A percentile compares a stretch with the other conserved stretches of the same genome.
Evolutionary conservation across 2,888 invertebrate genomes (phyloP).

Genomic region (Lathronympha strigana): DNA sequence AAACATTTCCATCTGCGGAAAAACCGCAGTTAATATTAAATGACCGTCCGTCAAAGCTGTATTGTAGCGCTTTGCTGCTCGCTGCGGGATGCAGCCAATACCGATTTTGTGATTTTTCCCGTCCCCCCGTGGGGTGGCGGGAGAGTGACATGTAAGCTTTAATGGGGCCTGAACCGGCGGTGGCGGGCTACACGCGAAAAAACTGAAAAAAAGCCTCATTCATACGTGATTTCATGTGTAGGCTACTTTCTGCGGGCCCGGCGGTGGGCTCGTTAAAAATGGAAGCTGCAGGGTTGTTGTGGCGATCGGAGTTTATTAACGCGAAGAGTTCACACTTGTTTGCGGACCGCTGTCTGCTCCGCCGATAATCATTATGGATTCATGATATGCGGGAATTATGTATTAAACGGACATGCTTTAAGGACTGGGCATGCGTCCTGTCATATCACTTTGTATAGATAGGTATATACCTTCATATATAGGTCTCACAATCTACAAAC

Average conservation of each 20-base stretch:
- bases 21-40: slow-evolving; percentile 84
- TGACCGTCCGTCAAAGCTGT: slow-evolving; percentile 83
- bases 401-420: slow-evolving; percentile 7
- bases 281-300: slow-evolving; percentile 80
- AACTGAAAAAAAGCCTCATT: slow-evolving; percentile 81
- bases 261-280: slow-evolving; percentile 82
- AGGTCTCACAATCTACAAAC: no score
- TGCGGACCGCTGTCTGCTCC: slow-evolving; percentile 45
- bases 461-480: no score
- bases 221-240: slow-evolving; percentile 84
- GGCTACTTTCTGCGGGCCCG: slow-evolving; percentile 81
- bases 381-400: slow-evolving; percentile 19
- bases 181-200: slow-evolving; percentile 79
- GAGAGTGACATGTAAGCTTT: slow-evolving; percentile 83
- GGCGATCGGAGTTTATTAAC: slow-evolving; percentile 80
- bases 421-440: not conserved
- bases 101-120: slow-evolving; percentile 80
- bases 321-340: slow-evolving; percentile 67
- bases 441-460: no score
- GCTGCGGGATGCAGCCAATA: slow-evolving; percentile 77
- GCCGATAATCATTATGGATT: slow-evolving; percentile 22
- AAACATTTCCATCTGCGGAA: slow-evolving; percentile 82
- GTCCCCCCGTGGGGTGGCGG: slow-evolving; percentile 54
- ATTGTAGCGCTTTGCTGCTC: slow-evolving; percentile 74
- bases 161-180: slow-evolving; percentile 78